Conservation (phyloP, 2,113 vertebrate genomes). For the Equus przewalskii region DNA sequence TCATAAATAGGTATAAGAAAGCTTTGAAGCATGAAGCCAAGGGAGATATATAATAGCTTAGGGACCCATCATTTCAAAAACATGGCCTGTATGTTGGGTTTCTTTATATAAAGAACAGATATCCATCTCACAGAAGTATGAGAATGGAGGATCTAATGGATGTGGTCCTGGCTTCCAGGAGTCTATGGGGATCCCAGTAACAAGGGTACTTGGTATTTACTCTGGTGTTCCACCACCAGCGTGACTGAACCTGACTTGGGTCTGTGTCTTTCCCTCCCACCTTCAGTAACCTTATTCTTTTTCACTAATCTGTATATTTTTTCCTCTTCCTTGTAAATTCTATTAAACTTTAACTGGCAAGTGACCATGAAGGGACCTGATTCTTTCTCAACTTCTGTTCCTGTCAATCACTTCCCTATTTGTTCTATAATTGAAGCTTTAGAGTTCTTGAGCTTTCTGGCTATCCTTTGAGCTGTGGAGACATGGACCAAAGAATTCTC, state of each 20-base stretch:
- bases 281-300: not conserved
- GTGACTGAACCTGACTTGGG: not conserved
- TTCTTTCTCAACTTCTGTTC: constrained; percentile 25
- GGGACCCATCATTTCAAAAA: not conserved
- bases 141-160: not conserved
- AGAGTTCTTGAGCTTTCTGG: not conserved
- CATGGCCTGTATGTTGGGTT: not conserved
- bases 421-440: not conserved
- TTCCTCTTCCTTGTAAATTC: not conserved
- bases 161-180: not conserved
- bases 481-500: not conserved
- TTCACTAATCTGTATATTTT: not conserved
- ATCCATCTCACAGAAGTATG: not conserved
- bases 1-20: not conserved
- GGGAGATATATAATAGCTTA: not conserved
- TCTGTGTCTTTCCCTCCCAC: not conserved
- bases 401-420: not conserved
- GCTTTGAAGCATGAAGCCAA: not conserved
- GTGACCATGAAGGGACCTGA: not conserved
- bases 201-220: not conserved
- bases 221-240: not conserved
- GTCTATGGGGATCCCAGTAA: not conserved
- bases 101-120: not conserved
- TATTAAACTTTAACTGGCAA: not conserved
- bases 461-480: not conserved